Evolutionary conservation across 92 coral and sea anemone genomes (phyloP), one percentile per base, ranked within the genome.

Genomic region (Chrysogorgia sp.): DNA sequence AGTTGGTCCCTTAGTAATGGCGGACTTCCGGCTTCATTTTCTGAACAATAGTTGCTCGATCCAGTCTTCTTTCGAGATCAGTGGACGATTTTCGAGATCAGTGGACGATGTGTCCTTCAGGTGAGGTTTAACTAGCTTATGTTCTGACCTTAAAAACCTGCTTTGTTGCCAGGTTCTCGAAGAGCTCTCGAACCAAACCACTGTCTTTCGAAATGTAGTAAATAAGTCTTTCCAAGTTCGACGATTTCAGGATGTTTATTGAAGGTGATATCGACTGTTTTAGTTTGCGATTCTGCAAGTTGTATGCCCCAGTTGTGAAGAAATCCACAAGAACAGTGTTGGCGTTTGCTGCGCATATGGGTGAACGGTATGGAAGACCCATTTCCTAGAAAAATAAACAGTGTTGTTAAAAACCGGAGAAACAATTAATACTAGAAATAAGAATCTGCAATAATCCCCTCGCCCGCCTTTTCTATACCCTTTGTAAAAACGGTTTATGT

Each of bases 301-400:
- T 78, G 66, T 92, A 92, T 9, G 60, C 61, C 19, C 97, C 97
- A 32, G 71, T 81, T 58, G 60, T 84, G 69, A 92, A 92, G 57
- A 92, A 92, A 53, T 92, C 96, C 8, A 89, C 83, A n/a, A 92
- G 83, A 21, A 92, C 83, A 33, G 88, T 92, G 88, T 92, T 92
- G 58, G 83, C 92, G 65, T 92, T 92, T 17, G 97, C 90, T 3
- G 97, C 97, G 34, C 97, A 90, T 7, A 92, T 80, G 13, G 90
- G 82, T 49, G 84, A 53, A 6, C 74, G 79, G 40, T 86, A 81
- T 14, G 96, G 97, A 62, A 92, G 72, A 23, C 97, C 97, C 97
- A 92, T 92, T 61, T 85, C 90, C 97, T 91, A 86, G 0, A 21
- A 32, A 15, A 32, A 15, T n/a, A 19, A 31, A 55, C n/a, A n/a